Evolutionary conservation across 2,113 vertebrate species (phyloP), one percentile per base, ranked within the genome.

Genomic region (Rhinopomastus cyanomelas): DNA sequence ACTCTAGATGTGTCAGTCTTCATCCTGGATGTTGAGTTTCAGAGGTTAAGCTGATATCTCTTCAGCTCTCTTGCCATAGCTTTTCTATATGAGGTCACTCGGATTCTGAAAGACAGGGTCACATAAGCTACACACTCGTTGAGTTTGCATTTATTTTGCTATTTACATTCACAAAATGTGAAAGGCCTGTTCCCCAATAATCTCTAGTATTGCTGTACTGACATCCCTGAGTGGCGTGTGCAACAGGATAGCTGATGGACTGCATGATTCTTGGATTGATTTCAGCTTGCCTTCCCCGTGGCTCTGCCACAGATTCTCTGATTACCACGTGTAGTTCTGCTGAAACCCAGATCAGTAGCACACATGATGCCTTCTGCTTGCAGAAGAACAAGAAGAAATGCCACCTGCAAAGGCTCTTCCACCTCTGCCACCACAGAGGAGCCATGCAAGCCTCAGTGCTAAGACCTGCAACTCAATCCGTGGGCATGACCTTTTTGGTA

Each of bases 391-490:
- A 66, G 56, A 29, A 75, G 71, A 37, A 79, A 59, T 48, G 44
- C 18, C 68, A 76, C 44, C 87, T 69, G 61, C 48, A 73, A 79
- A 87, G 64, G 71, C 71, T 87, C 18, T 34, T 85, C 34, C 44
- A 71, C 34, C 19, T 83, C 78, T 76, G 48, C 79, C 27, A 4
- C 55, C 37, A 37, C 10, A 30, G 34, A 91, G 42, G 69, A 55
- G 32, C 39, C 14, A 4, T 11, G 3, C 42, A 74, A 44, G 52
- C 44, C 79, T 74, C 3, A 1, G 37, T 71, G 36, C 60, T 39
- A n/a, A 53, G 34, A 55, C 21, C 37, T 83, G 93, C 82, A 94
- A 95, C 75, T 91, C 85, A 89, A 92, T 92, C 87, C 39, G 7
- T 57, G 30, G 85, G 56, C 37, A 8, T 1, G 30, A 66, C 64